Conservation (phyloP, 2,888 invertebrate species). For the Suillia variegata region DNA sequence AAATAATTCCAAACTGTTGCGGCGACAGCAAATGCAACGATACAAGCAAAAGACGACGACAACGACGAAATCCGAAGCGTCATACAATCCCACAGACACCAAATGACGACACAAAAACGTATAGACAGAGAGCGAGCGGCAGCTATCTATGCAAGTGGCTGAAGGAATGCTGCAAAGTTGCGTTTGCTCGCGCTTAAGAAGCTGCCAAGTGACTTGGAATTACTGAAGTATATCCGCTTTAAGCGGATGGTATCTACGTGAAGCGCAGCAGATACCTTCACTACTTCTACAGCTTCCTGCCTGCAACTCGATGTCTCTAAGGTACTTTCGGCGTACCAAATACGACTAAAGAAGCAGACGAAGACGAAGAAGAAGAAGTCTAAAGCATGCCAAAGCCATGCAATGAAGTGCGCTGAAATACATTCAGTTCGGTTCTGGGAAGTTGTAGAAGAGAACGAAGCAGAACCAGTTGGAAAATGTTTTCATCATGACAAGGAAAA, state of each 20-base stretch:
- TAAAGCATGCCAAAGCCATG: not conserved
- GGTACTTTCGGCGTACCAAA: too few relatives aligned
- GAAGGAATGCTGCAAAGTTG: not conserved
- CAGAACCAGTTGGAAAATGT: too few relatives aligned
- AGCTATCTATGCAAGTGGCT: not conserved
- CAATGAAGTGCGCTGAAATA: not conserved
- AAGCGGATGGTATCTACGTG: conserved; percentile 52
- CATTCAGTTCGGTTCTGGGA: not conserved
- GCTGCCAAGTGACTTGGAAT: conserved; percentile 51
- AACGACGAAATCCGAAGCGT: not conserved
- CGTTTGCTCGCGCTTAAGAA: conserved; percentile 39
- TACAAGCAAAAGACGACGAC: not conserved
- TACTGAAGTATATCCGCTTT: conserved; percentile 50
- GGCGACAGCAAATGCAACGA: not conserved
- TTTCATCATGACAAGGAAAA: too few relatives aligned
- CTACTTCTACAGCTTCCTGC: not conserved
- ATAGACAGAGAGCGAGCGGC: not conserved
- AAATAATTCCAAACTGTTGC: conserved; percentile 41
- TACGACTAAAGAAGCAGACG: too few relatives aligned
- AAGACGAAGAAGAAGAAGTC: too few relatives aligned
- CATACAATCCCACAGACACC: not conserved
- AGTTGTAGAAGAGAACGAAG: conserved; percentile 1
- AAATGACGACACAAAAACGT: too few relatives aligned
- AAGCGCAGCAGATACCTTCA: conserved; percentile 31
- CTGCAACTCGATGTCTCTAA: too few relatives aligned